Evolutionary conservation across 2,113 vertebrate genomes (phyloP).

Genomic region (Lota lota): DNA sequence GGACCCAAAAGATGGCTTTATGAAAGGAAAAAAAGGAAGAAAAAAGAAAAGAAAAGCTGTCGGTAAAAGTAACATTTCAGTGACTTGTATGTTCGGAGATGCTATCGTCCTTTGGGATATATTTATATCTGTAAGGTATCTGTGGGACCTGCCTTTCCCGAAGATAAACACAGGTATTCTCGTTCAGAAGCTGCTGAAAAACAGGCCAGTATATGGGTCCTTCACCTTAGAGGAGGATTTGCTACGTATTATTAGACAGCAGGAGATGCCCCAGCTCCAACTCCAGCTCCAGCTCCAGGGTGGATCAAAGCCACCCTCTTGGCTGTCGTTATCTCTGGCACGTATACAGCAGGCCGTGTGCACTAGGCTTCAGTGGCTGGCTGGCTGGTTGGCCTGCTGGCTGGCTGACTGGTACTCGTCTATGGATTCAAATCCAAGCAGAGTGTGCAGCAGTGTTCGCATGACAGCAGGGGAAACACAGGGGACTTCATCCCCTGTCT

Average conservation of each 20-base stretch:
- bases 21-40: slow-evolving; percentile 3
- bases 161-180: slow-evolving; percentile 38
- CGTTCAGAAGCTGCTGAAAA: slow-evolving; percentile 38
- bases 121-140: slow-evolving; percentile 47
- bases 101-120: slow-evolving; percentile 27
- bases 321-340: slow-evolving; percentile 50
- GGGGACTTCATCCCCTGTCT: background rate
- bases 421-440: slow-evolving; percentile 28
- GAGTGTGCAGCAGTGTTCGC: slow-evolving; percentile 15
- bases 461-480: slow-evolving; percentile 5
- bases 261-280: slow-evolving; percentile 30
- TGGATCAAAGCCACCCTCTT: slow-evolving; percentile 60
- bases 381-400: slow-evolving; percentile 30
- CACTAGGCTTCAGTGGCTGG: slow-evolving; percentile 7
- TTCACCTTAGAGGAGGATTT: slow-evolving; percentile 31
- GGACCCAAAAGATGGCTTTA: background rate
- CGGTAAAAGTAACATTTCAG: slow-evolving; percentile 12
- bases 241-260: slow-evolving; percentile 52
- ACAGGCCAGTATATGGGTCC: slow-evolving; percentile 15
- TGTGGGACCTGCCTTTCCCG: slow-evolving; percentile 31
- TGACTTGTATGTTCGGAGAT: slow-evolving; percentile 34
- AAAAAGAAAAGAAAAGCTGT: slow-evolving; percentile 17
- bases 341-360: slow-evolving; percentile 26
- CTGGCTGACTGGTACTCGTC: slow-evolving; percentile 4
- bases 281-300: slow-evolving; percentile 29